Evolutionary conservation across 2,113 vertebrate species (phyloP), one percentile per base, ranked within the genome.

Genomic region (Nothoprocta pentlandii): DNA sequence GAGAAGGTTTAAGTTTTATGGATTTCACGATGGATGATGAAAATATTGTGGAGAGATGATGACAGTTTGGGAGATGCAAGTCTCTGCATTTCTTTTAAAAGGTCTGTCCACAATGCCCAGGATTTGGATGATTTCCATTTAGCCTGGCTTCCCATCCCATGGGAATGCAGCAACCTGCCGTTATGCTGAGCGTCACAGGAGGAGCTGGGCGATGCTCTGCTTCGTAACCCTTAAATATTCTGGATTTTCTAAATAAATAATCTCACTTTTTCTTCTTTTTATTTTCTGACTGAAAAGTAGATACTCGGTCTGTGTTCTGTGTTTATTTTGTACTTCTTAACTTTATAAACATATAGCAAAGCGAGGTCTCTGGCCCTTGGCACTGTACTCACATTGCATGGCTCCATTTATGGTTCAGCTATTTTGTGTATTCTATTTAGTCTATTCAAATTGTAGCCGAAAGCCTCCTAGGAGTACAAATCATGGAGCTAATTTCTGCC

Each of bases 41-140:
- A 96, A 96, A 82, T 85, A 82, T 5, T 85, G 67, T 66, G 86
- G 69, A 91, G 90, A 89, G 70, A 88, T 87, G 93, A 88, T 95
- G 95, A 92, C 94, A 95, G 94, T 90, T 93, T 69, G 58, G 73
- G 42, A 92, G 90, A 90, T 84, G 30, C 1, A 71, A 87, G 80
- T 88, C 87, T 86, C 70, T 64, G 58, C 59, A n/a, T 73, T 84
- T 90, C 83, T 84, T 46, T 92, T 77, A 86, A 87, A 95, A 78
- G 85, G 69, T 90, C 85, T 95, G 69, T 94, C 92, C 92, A 25
- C n/a, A 39, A 69, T 69, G 36, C 74, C 80, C 30, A 84, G 88
- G 86, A 62, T 89, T 71, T 66, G 58, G 73, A 84, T 73, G 21
- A 61, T 83, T 92, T 92, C 85, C 69, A 58, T 94, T 92, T 80